Evolutionary conservation across 2,113 vertebrate genomes (phyloP), one percentile per base, ranked within the genome.

Genomic region (Trichomycterus rosablanca): DNA sequence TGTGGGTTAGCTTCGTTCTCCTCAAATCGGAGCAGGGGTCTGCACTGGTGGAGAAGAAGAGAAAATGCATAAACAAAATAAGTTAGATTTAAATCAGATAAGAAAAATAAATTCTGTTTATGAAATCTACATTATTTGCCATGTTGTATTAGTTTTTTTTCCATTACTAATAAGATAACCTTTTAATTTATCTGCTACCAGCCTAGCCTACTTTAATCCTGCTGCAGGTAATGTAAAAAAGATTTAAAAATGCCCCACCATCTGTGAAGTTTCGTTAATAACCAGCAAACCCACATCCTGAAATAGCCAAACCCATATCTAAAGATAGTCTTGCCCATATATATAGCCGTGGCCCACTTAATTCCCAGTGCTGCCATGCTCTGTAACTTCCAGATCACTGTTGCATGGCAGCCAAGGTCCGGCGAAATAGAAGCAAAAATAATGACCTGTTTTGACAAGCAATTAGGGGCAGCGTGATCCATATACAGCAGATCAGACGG

Each of bases 401-500:
- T 54, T 65, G 23, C 24, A 34, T 15, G 11, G 11, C 28, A 32
- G 35, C 43, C 26, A 15, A 54, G 26, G 39, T 59, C 63, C 55
- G 18, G 49, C 66, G 15, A 62, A 30, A 63, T 20, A 53, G 28
- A n/a, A 49, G 39, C 52, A 40, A 50, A 52, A 64, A 71, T 79
- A 84, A 84, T 78, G 72, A 77, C 72, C 64, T 66, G 67, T 72
- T 77, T 80, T 73, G 57, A 71, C 57, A 78, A 66, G 71, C 52
- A 62, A 70, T 70, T 64, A 59, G 53, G 18, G 56, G 51, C n/a
- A 12, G 56, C 19, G 24, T 23, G 40, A 43, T 22, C 49, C 5
- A 7, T 54, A 54, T 34, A 28, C 8, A 5, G 40, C 16, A 2
- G 60, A 69, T 58, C 46, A 68, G 37, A 63, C 26, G 20, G 35